phyloP scores from a whole-genome alignment of 2,797 vertebrate genomes.

The Anabacerthia variegaticeps region DNA sequence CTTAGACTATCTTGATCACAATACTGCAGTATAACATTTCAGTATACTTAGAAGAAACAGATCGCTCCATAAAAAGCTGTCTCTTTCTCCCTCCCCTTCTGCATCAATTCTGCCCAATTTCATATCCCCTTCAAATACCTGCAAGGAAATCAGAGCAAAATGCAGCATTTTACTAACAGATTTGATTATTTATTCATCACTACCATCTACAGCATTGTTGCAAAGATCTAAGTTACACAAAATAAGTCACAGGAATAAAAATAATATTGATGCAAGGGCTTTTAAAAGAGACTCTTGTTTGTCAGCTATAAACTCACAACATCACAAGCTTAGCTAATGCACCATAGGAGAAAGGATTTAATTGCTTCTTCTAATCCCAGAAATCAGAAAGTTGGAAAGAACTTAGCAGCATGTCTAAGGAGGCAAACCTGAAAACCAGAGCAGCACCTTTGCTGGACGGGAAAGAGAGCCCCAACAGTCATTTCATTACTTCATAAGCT shows the following conservation, averaged over 20 bases:
- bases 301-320: not conserved
- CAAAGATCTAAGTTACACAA: not conserved
- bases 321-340: not conserved
- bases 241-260: slow-evolving; percentile 2
- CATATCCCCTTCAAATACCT: slow-evolving; percentile 29
- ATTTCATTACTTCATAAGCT: not conserved
- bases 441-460: not conserved
- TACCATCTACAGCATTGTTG: not conserved
- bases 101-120: not conserved
- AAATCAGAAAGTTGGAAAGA: not conserved
- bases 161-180: not conserved
- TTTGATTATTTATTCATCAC: slow-evolving; percentile 28
- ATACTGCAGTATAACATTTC: not conserved
- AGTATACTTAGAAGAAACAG: slow-evolving; percentile 4
- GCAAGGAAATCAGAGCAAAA: slow-evolving; percentile 33
- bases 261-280: not conserved
- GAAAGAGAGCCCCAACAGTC: not conserved
- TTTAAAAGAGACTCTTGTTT: not conserved
- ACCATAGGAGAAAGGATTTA: not conserved
- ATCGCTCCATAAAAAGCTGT: slow-evolving; percentile 10
- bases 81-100: not conserved
- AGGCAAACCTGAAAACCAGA: not conserved
- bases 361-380: not conserved
- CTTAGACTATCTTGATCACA: not conserved
- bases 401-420: not conserved